These are phyloP conservation scores for Catajapyx aquilonaris DNA, from an alignment of 1,140 invertebrate species.

Conservation along the genomic window DNA sequence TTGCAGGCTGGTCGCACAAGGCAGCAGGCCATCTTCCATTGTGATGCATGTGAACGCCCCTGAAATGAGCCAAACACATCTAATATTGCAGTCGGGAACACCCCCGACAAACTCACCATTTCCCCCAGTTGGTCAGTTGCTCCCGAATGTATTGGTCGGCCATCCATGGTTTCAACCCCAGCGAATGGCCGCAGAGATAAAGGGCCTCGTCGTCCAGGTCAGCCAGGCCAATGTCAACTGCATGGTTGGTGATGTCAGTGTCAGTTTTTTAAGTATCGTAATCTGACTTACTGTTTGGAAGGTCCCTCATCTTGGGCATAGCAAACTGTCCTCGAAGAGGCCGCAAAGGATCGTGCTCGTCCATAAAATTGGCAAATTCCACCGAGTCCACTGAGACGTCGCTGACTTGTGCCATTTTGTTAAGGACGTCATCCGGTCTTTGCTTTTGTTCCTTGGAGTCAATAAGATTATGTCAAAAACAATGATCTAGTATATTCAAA, in stretches of 20 bases:
- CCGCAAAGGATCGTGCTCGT: neutral
- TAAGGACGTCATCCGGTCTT: neutral
- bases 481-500: too few relatives aligned
- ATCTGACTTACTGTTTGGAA: neutral
- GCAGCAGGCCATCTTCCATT: slow-evolving; percentile 25
- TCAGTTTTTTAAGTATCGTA: neutral
- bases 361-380: neutral
- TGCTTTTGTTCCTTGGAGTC: neutral
- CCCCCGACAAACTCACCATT: neutral
- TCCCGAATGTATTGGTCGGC: neutral
- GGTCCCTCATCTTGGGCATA: neutral
- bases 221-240: neutral
- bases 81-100: too few relatives aligned
- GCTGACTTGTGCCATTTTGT: neutral
- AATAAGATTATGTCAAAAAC: neutral
- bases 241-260: neutral
- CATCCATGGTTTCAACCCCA: neutral
- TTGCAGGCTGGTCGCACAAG: slow-evolving; percentile 23
- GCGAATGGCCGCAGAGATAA: neutral
- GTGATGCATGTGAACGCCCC: slow-evolving; percentile 17
- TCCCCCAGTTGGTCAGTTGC: neutral
- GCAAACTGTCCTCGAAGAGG: neutral
- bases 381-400: neutral
- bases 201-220: neutral
- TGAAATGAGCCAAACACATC: too few relatives aligned